phyloP scores from a whole-genome alignment of 2,797 vertebrate genomes.

The Glyptemys insculpta region DNA sequence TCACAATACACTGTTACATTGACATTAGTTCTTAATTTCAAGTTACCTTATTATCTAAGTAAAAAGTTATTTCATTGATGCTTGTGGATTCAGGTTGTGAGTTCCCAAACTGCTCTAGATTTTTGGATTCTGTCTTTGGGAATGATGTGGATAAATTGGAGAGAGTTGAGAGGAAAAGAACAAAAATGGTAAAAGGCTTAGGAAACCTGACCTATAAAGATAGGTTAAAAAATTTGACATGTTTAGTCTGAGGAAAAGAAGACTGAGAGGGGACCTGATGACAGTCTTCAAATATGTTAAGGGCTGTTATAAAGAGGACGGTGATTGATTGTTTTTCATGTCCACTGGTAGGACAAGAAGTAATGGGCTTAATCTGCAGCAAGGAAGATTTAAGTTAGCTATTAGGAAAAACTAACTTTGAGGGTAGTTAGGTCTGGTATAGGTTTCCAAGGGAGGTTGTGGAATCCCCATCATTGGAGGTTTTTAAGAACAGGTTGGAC shows the following conservation, averaged over 20 bases:
- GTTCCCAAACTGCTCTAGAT: not conserved
- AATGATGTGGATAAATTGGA: not conserved
- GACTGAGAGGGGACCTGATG: not conserved
- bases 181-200: not conserved
- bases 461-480: not conserved
- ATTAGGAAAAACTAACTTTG: not conserved
- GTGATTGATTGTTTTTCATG: not conserved
- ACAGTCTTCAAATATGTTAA: not conserved
- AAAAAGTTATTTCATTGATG: slow-evolving; percentile 7
- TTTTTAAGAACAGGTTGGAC: not conserved
- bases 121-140: not conserved
- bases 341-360: not conserved
- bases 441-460: not conserved
- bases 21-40: not conserved
- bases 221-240: not conserved
- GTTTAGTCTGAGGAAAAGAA: not conserved
- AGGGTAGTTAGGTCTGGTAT: not conserved
- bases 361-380: not conserved
- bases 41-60: not conserved
- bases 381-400: not conserved
- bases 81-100: not conserved
- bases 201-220: not conserved
- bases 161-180: not conserved
- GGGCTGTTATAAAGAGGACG: not conserved
- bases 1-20: not conserved